These are phyloP conservation scores for Antedon mediterranea DNA, from an alignment of 53 echinoderm and acorn worm genomes.

Conservation along the genomic window DNA sequence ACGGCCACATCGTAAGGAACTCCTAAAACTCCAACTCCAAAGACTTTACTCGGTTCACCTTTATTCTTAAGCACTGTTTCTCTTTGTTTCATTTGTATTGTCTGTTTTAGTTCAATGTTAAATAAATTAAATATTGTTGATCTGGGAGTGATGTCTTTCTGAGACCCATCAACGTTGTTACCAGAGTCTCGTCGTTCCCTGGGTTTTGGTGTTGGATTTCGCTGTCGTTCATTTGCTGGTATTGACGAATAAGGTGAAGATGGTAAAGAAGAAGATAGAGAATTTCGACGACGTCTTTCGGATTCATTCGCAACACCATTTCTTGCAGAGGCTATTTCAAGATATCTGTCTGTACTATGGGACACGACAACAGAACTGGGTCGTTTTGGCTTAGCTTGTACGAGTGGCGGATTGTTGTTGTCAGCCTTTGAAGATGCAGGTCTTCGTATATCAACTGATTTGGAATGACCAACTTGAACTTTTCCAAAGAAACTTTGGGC, in stretches of 20 bases:
- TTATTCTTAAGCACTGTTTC: neutral
- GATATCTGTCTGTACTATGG: neutral
- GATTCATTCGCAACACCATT: neutral
- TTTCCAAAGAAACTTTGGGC: neutral
- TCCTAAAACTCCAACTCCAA: neutral
- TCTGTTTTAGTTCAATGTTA: neutral
- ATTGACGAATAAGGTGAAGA: neutral
- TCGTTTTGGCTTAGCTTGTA: neutral
- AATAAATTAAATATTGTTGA: neutral
- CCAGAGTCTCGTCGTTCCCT: neutral
- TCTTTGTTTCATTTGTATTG: neutral
- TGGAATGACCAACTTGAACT: neutral
- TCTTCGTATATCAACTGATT: neutral
- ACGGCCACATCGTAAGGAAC: neutral
- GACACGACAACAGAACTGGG: neutral
- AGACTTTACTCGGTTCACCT: neutral
- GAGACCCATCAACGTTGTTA: neutral
- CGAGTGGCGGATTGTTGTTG: neutral
- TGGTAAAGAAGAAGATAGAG: neutral
- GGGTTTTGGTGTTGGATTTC: neutral
- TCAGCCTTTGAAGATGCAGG: neutral
- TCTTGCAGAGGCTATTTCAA: neutral
- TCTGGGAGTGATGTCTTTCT: neutral
- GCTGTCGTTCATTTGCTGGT: neutral
- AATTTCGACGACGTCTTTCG: neutral